Evolutionary conservation across 1,140 invertebrate genomes (phyloP).

Genomic region (Macrotrachela quadricornifera): DNA sequence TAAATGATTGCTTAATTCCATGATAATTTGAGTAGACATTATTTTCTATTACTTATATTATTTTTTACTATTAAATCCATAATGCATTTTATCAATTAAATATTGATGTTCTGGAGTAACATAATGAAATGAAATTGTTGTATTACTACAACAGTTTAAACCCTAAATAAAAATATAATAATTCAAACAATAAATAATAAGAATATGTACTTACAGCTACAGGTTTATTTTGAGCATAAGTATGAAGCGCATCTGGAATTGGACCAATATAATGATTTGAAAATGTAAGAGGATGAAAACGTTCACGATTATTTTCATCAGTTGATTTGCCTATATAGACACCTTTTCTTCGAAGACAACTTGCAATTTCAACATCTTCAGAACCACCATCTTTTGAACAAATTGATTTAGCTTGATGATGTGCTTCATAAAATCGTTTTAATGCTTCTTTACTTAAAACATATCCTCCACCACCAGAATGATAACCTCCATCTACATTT

Average conservation of each 20-base stretch:
- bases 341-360: background rate
- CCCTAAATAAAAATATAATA: constrained; percentile 40
- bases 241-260: background rate
- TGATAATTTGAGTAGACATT: too few relatives aligned
- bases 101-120: constrained; percentile 28
- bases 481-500: too few relatives aligned
- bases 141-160: constrained; percentile 76
- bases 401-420: too few relatives aligned
- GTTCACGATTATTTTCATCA: background rate
- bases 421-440: background rate
- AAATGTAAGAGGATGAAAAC: background rate
- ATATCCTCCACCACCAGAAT: constrained; percentile 17
- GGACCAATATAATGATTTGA: background rate
- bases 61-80: too few relatives aligned
- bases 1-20: too few relatives aligned
- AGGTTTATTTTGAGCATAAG: background rate
- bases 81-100: background rate
- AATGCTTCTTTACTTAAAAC: constrained; percentile 15
- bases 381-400: background rate
- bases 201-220: background rate
- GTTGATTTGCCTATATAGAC: background rate
- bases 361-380: constrained; percentile 1
- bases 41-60: too few relatives aligned
- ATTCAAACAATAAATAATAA: background rate
- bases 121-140: constrained; percentile 87